Conservation (phyloP, 2,113 vertebrate species). For the Gopherus evgoodei region DNA sequence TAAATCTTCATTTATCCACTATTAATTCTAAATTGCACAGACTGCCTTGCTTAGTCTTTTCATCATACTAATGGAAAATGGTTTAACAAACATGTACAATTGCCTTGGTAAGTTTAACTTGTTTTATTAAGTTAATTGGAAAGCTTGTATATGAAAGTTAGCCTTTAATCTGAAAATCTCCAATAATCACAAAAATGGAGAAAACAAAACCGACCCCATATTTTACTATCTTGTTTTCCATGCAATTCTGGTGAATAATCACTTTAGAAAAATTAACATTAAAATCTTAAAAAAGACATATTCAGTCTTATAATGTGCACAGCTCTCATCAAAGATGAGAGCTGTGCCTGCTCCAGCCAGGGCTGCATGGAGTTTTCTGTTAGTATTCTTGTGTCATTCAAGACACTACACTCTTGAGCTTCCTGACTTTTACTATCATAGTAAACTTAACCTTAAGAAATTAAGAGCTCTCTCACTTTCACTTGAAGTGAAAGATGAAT, state of each 20-base stretch:
- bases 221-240: not conserved
- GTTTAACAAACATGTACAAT: not conserved
- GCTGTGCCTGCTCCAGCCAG: not conserved
- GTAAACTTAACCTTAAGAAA: not conserved
- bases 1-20: constrained; percentile 2
- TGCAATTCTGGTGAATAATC: not conserved
- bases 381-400: not conserved
- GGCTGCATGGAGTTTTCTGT: not conserved
- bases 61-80: not conserved
- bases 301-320: not conserved
- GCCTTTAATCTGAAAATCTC: not conserved
- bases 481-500: not conserved
- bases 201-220: not conserved
- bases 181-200: not conserved
- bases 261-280: not conserved
- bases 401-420: not conserved
- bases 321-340: fast-evolving
- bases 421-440: not conserved
- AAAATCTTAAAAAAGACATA: not conserved
- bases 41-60: constrained; percentile 9
- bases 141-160: not conserved
- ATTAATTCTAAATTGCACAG: not conserved
- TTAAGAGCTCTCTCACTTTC: constrained; percentile 3
- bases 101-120: not conserved
- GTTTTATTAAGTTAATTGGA: not conserved